Evolutionary conservation across 2,797 vertebrate species (phyloP).

Genomic region (Argyrosomus regius): DNA sequence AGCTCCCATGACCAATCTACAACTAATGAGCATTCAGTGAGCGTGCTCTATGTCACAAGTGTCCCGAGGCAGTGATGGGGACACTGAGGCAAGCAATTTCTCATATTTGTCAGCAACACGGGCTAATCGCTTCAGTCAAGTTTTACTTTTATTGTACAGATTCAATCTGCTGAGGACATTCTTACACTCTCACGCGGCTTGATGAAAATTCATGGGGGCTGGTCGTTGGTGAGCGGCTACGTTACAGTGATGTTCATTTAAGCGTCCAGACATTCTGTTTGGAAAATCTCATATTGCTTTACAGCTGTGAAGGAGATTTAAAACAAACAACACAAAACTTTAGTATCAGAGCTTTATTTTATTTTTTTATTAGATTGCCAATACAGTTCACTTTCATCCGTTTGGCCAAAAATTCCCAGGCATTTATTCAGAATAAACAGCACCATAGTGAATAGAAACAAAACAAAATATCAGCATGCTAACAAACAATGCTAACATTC

Average conservation of each 20-base stretch:
- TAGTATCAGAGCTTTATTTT: no score
- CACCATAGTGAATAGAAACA: no score
- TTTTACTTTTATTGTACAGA: constrained; percentile 45
- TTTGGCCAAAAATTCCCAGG: no score
- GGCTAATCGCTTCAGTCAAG: constrained; percentile 58
- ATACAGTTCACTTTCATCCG: no score
- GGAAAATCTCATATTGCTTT: neutral
- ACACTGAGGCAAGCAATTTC: constrained; percentile 61
- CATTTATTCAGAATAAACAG: no score
- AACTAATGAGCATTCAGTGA: constrained; percentile 84
- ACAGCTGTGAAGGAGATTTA: neutral
- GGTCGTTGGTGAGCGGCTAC: neutral
- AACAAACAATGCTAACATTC: no score
- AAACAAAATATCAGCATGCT: no score
- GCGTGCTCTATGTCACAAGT: constrained; percentile 73
- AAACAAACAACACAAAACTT: neutral
- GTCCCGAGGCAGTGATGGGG: constrained; percentile 55
- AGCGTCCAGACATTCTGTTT: neutral
- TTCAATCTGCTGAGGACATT: constrained; percentile 18
- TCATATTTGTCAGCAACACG: constrained; percentile 75
- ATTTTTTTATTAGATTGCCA: no score
- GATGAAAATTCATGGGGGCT: constrained; percentile 52
- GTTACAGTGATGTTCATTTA: constrained; percentile 26
- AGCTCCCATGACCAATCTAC: constrained; percentile 86
- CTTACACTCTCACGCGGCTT: constrained; percentile 43